Conservation (phyloP, 2,797 vertebrate species). For the Eremophila alpestris region DNA sequence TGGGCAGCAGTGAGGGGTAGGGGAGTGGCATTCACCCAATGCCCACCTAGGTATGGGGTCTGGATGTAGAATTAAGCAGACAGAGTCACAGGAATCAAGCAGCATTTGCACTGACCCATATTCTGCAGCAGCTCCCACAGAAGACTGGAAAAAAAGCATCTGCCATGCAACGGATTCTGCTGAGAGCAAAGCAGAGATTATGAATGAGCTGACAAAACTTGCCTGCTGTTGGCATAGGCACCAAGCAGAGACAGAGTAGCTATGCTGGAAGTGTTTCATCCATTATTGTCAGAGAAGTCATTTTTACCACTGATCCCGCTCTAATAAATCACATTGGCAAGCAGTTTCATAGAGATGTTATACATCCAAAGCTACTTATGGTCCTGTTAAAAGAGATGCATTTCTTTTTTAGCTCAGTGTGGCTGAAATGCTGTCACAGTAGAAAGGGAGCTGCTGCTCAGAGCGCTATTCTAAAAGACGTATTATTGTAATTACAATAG, state of each 20-base stretch:
- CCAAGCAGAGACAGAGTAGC: conserved; percentile 49
- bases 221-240: conserved; percentile 37
- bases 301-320: conserved; percentile 47
- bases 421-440: conserved; percentile 50
- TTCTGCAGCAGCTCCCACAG: background rate
- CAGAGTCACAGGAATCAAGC: background rate
- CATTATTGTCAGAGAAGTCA: conserved; percentile 60
- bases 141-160: background rate
- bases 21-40: background rate
- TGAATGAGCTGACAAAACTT: conserved; percentile 68
- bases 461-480: conserved; percentile 16
- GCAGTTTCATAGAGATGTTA: conserved; percentile 50
- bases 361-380: conserved; percentile 63
- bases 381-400: conserved; percentile 46
- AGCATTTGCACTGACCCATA: background rate
- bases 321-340: conserved; percentile 63
- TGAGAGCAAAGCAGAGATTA: conserved; percentile 60
- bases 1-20: background rate
- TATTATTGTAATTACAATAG: conserved; percentile 31
- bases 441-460: conserved; percentile 25
- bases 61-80: background rate
- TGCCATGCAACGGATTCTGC: background rate
- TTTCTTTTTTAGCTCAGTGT: conserved; percentile 47
- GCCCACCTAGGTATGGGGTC: background rate
- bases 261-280: conserved; percentile 31